These are phyloP conservation scores for Melierax canorus DNA, from an alignment of 2,113 vertebrate species.

Conservation along the genomic window DNA sequence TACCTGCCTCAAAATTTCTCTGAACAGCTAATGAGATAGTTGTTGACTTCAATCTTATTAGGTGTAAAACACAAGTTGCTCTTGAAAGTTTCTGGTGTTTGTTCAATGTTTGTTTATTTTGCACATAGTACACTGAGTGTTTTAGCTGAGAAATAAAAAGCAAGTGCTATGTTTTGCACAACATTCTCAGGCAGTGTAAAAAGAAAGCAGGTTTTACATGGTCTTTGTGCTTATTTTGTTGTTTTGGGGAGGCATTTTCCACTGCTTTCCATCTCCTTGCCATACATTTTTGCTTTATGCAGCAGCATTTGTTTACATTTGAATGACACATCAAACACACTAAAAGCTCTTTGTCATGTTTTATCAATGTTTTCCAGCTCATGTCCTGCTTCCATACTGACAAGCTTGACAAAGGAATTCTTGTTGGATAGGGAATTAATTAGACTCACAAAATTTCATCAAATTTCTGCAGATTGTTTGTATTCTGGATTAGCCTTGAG, in stretches of 20 bases:
- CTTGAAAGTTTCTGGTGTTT: neutral
- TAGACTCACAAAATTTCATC: neutral
- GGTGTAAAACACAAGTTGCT: neutral
- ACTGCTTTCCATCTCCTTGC: neutral
- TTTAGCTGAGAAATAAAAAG: neutral
- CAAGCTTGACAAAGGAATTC: neutral
- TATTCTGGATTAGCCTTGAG: neutral
- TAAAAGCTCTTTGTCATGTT: slow-evolving; percentile 8
- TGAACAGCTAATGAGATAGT: neutral
- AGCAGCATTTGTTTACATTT: neutral
- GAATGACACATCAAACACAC: neutral
- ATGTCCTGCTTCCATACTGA: neutral
- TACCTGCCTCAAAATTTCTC: neutral
- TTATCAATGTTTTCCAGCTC: slow-evolving; percentile 34
- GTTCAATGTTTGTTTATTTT: neutral
- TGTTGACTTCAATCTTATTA: neutral
- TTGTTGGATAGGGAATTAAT: neutral
- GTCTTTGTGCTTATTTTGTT: neutral
- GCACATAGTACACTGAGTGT: neutral
- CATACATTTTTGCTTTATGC: neutral
- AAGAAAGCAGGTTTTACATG: neutral
- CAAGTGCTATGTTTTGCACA: neutral
- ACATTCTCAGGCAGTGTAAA: neutral
- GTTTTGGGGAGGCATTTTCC: neutral
- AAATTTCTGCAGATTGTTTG: neutral